Evolutionary conservation across 1,140 invertebrate genomes (phyloP), one percentile per base, ranked within the genome.

Genomic region (Drosophila nasuta): DNA sequence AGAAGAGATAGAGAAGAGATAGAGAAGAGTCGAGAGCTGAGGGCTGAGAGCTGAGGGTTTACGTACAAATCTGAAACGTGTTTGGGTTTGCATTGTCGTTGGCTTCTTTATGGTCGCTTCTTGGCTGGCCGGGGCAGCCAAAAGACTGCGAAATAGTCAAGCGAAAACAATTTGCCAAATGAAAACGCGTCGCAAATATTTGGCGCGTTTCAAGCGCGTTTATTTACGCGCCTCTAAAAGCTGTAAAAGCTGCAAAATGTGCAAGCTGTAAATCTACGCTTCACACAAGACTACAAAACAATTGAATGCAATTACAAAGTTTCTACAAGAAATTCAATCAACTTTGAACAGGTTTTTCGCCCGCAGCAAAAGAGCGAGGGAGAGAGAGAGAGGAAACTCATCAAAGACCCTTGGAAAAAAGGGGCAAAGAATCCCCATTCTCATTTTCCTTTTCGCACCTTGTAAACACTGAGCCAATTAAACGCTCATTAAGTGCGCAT

Each of bases 401-500:
- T 25, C 38, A 13, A 25, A 45, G 11, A 3, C 41, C 38, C 20
- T 25, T 25, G 20, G 20, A 25, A 25, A 25, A 25, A 25, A 25
- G 10, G 33, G 20, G 4, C 45, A 11, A 10, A 4, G 13, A 17
- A 30, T 33, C 35, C 66, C 20, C 13, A 2, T 6, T 15, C 35
- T 54, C 33, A 33, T 63, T 11, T 41, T 33, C 35, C 48, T 43
- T 49, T 49, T 49, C 66, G 73, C 83, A 89, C 74, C 70, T 76
- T 82, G 82, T 87, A 87, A 87, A 88, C 82, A 88, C 74, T 74
- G 80, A 82, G 83, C 85, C 83, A 88, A 88, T 88, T 88, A 88
- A 88, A 88, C 83, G 83, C 83, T 88, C 83, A 88, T 88, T 89
- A 88, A 89, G 81, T 88, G 81, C 81, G 75, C 83, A 89, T 66